phyloP scores from a whole-genome alignment of 2,888 invertebrate species.

The Koerneria pararmatus region DNA sequence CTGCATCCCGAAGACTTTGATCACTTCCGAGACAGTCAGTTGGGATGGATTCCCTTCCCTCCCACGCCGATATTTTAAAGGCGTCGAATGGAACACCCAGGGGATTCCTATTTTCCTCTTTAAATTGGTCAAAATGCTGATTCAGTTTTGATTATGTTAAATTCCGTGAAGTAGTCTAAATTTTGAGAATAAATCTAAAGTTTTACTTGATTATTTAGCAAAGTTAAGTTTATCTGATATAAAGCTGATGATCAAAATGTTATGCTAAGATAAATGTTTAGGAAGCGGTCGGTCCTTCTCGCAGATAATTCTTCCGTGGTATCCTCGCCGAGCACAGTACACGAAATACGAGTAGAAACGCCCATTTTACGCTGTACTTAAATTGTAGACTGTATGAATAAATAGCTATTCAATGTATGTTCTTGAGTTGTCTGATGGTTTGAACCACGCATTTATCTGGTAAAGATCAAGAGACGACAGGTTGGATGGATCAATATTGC shows the following conservation, averaged over 20 bases:
- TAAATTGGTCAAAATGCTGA: too few relatives aligned
- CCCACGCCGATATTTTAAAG: conserved; percentile 12
- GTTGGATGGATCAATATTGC: too few relatives aligned
- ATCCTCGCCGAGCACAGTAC: conserved; percentile 52
- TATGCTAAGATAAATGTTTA: conserved; percentile 22
- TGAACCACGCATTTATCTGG: too few relatives aligned
- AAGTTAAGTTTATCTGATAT: too few relatives aligned
- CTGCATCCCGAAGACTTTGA: conserved; percentile 57
- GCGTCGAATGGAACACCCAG: too few relatives aligned
- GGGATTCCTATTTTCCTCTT: too few relatives aligned
- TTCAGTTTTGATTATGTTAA: too few relatives aligned
- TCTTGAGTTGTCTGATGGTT: too few relatives aligned
- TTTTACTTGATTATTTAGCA: too few relatives aligned
- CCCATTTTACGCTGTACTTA: neutral
- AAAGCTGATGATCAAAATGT: conserved; percentile 10
- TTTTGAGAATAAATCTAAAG: too few relatives aligned
- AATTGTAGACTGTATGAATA: conserved; percentile 13
- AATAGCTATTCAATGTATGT: neutral
- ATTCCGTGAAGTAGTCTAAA: too few relatives aligned
- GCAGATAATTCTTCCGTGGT: conserved; percentile 56
- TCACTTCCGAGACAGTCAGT: conserved; percentile 50
- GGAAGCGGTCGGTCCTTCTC: conserved; percentile 54
- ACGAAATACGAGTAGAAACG: conserved; percentile 36
- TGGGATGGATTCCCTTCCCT: neutral
- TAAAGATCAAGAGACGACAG: too few relatives aligned